Conservation (phyloP, 2,888 invertebrate species). For the Cremastinae sp. region DNA sequence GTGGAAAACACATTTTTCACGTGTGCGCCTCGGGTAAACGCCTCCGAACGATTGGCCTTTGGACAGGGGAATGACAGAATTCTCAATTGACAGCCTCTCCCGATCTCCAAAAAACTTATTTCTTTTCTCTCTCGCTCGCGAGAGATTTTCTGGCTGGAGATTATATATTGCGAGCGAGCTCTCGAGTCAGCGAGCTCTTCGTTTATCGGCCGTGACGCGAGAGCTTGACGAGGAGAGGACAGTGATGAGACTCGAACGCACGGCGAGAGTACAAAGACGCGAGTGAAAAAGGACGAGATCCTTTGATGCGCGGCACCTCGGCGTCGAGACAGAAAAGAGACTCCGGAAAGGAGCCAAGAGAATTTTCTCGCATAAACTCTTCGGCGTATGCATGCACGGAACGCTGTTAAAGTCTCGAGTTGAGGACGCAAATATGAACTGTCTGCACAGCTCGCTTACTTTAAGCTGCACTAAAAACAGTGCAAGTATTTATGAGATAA, state of each 20-base stretch:
- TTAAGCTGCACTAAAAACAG: conserved; percentile 22
- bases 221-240: conserved; percentile 44
- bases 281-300: conserved; percentile 40
- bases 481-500: conserved; percentile 12
- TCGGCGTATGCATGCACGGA: conserved; percentile 16
- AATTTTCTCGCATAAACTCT: conserved; percentile 57
- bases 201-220: conserved; percentile 61
- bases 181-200: conserved; percentile 66
- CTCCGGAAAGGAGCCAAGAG: conserved; percentile 49
- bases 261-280: conserved; percentile 23
- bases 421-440: conserved; percentile 39
- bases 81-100: conserved; percentile 29
- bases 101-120: conserved; percentile 32
- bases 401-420: conserved; percentile 53
- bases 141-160: conserved; percentile 61
- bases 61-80: conserved; percentile 25
- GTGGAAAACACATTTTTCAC: background rate
- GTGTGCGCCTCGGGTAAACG: conserved; percentile 12
- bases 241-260: conserved; percentile 45
- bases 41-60: conserved; percentile 5
- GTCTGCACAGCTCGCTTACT: conserved; percentile 32
- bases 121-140: conserved; percentile 13
- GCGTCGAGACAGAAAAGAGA: conserved; percentile 31
- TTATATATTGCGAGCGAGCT: conserved; percentile 69
- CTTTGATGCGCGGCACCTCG: conserved; percentile 49